Conservation (phyloP, 2,797 vertebrate species). For the Macrochelys suwanniensis region DNA sequence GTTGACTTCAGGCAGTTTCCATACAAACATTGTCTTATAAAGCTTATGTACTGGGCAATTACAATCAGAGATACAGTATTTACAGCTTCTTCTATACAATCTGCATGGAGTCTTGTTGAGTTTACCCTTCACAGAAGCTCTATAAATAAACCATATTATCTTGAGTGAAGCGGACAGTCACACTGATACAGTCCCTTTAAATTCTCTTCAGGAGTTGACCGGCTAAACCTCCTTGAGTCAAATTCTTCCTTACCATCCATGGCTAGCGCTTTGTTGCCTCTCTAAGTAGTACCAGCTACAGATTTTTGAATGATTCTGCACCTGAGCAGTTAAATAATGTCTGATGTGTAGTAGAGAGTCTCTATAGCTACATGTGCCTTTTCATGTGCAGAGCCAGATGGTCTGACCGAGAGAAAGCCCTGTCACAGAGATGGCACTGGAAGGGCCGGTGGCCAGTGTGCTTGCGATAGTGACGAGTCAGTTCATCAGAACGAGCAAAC, state of each 20-base stretch:
- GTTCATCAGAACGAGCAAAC: slow-evolving; percentile 94
- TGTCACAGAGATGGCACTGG: slow-evolving; percentile 95
- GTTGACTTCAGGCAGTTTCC: slow-evolving; percentile 81
- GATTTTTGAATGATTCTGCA: not conserved
- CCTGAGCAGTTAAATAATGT: not conserved
- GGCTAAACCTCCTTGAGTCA: slow-evolving; percentile 50
- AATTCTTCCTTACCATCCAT: not conserved
- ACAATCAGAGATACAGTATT: slow-evolving; percentile 6
- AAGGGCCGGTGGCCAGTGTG: slow-evolving; percentile 96
- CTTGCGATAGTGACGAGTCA: slow-evolving; percentile 96
- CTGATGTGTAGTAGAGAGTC: not conserved
- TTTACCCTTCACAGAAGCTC: slow-evolving; percentile 67
- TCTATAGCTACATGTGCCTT: slow-evolving; percentile 89
- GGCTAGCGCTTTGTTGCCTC: slow-evolving; percentile 39
- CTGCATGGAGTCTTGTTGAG: slow-evolving; percentile 46
- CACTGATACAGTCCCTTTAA: not conserved
- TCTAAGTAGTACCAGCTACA: slow-evolving; percentile 84
- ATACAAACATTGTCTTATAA: slow-evolving; percentile 79
- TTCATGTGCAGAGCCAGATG: slow-evolving; percentile 98
- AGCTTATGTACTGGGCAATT: slow-evolving; percentile 52
- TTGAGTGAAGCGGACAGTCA: not conserved
- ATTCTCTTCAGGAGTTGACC: slow-evolving; percentile 37
- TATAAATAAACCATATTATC: slow-evolving; percentile 80
- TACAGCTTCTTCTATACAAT: slow-evolving; percentile 70
- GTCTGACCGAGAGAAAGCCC: slow-evolving; percentile 95